phyloP scores from a whole-genome alignment of 2,888 invertebrate genomes.

The Philonicus albiceps region DNA sequence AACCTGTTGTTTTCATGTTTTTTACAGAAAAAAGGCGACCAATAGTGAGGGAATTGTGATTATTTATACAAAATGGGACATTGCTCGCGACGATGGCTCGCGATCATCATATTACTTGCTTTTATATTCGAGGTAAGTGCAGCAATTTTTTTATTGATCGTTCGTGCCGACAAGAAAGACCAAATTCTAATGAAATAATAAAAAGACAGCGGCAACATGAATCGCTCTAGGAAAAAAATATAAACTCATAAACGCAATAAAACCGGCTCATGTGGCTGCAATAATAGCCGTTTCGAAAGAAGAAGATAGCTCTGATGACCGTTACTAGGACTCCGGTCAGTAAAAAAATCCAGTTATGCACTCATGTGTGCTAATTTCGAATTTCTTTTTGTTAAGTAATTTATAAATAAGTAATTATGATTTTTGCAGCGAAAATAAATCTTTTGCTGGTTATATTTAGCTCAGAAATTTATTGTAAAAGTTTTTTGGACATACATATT shows the following conservation, averaged over 20 bases:
- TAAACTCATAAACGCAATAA: conserved; percentile 14
- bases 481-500: not conserved
- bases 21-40: conserved; percentile 29
- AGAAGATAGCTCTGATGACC: conserved; percentile 28
- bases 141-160: not conserved
- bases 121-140: conserved; percentile 61
- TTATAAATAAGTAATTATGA: conserved; percentile 30
- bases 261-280: conserved; percentile 30
- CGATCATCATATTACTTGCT: conserved; percentile 59
- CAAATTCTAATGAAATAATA: conserved; percentile 5
- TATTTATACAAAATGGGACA: conserved; percentile 58
- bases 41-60: conserved; percentile 6
- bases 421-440: conserved; percentile 1
- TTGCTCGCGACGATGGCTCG: conserved; percentile 59
- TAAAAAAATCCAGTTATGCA: conserved; percentile 63
- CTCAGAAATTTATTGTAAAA: not conserved
- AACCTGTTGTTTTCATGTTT: conserved; percentile 16
- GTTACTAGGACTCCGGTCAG: conserved; percentile 44
- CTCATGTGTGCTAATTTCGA: conserved; percentile 64
- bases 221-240: not conserved
- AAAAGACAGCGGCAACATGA: not conserved
- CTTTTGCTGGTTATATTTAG: not conserved
- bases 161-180: not conserved
- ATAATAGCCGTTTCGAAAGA: conserved; percentile 38
- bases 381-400: conserved; percentile 56